These are phyloP conservation scores for Tetrax tetrax DNA, from an alignment of 2,113 vertebrate species.

Conservation along the genomic window DNA sequence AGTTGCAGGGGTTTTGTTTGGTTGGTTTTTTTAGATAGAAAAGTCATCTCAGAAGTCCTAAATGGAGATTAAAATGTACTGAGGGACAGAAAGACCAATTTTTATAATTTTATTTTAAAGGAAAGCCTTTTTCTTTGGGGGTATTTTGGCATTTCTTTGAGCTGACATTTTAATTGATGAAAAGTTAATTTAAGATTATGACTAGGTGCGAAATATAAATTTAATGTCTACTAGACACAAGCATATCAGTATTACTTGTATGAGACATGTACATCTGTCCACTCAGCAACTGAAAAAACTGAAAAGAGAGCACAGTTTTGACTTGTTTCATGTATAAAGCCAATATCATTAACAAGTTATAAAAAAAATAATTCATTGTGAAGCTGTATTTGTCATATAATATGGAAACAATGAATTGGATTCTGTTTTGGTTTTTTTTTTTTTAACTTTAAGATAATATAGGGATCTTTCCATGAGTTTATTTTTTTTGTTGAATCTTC, in stretches of 20 bases:
- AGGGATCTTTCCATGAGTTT: background rate
- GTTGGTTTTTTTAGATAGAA: background rate
- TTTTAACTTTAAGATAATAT: background rate
- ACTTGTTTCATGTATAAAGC: background rate
- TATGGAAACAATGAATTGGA: background rate
- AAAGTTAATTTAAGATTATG: background rate
- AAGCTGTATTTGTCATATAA: background rate
- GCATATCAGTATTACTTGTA: background rate
- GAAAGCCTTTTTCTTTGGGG: background rate
- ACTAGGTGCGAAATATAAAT: background rate
- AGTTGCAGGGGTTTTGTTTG: fast-evolving
- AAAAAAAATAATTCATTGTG: background rate
- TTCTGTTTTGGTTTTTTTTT: background rate
- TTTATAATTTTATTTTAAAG: background rate
- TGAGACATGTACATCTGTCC: fast-evolving
- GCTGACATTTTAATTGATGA: background rate
- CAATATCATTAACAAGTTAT: background rate
- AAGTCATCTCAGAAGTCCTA: background rate
- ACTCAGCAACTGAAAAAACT: background rate
- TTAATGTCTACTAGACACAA: background rate
- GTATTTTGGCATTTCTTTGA: background rate
- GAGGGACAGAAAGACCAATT: background rate
- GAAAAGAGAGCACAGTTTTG: background rate
- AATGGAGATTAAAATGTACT: background rate
- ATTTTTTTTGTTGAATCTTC: background rate